phyloP scores from a whole-genome alignment of 2,113 vertebrate species.

The Thamnophis sirtalis region DNA sequence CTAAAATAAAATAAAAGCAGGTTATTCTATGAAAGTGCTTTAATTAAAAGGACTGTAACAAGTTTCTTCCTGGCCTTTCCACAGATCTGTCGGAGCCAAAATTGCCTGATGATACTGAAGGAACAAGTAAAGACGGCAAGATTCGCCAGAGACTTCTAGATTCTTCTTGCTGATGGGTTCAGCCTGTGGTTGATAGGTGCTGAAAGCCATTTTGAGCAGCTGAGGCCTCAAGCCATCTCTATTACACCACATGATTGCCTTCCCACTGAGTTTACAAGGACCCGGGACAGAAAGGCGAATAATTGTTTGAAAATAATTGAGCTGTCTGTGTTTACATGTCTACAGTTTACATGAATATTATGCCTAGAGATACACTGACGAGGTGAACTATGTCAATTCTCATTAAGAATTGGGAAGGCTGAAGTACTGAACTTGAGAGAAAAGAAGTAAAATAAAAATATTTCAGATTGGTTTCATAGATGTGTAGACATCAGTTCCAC shows the following conservation, averaged over 20 bases:
- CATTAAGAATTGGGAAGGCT: neutral
- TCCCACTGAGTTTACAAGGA: accelerated
- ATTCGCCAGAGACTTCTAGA: constrained; percentile 70
- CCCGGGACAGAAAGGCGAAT: neutral
- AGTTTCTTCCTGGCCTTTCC: neutral
- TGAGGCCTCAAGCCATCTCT: accelerated
- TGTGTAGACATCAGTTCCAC: neutral
- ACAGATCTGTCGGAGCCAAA: constrained; percentile 58
- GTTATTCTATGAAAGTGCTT: neutral
- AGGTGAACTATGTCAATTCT: constrained; percentile 20
- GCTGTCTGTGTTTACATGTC: neutral
- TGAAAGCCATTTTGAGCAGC: neutral
- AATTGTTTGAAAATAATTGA: constrained; percentile 27
- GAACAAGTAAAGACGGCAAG: constrained; percentile 46
- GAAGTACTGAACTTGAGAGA: neutral
- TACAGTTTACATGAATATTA: accelerated
- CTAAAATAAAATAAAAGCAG: neutral
- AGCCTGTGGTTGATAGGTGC: neutral
- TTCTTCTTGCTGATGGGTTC: constrained; percentile 64
- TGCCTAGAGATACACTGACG: neutral
- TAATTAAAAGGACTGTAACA: neutral
- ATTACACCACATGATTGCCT: neutral
- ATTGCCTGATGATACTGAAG: neutral
- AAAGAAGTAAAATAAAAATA: neutral
- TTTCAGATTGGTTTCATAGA: neutral